Base-by-base conservation (phyloP, 2,888 invertebrate genomes). In the Drosophila stalkeri region DNA sequence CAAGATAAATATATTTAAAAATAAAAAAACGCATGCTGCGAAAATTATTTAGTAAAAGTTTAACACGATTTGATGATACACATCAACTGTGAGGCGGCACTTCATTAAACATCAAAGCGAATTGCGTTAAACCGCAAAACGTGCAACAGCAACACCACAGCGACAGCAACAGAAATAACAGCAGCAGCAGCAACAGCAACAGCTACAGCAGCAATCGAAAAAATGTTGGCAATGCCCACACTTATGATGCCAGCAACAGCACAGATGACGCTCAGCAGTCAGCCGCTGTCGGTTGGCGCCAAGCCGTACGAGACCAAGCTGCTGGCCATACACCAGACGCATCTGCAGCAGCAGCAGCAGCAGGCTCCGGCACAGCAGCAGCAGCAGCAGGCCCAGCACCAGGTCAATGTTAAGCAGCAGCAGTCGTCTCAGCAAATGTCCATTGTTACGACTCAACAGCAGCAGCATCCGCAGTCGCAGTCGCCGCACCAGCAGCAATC, bases 211-310 rank as follows among this genome's bases (percentile, higher is more conserved):
- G 71, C 71, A 51, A 54, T 61, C 54, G 64, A 33, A 71, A 91
- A 86, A 73, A 93, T 93, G 93, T 93, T 93, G 93, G 93, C 93
- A 81, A 93, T 93, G 93, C 93, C 93, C 91, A 93, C 93, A 85
- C 87, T 93, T 80, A 93, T 93, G 93, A 93, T 93, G 93, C 93
- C 93, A 87, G 93, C 93, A 81, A 93, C 93, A 82, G 93, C 93
- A 87, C 93, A 93, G 82, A 93, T 93, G 92, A 91, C 93, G 85
- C 91, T 93, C 81, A 93, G 93, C 86, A 93, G 92, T 83, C 93
- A 93, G 84, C 93, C 92, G 64, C 76, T 93, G 75, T 92, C 93
- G 62, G 92, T 92, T 77, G 91, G 92, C 72, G 91, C 91, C 72
- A 93, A 93, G 83, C 93, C 93, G 59, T 93, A 93, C 56, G 93